These are phyloP conservation scores for Didymodactylos carnosus DNA, from an alignment of 2,888 invertebrate genomes.

Conservation along the genomic window DNA sequence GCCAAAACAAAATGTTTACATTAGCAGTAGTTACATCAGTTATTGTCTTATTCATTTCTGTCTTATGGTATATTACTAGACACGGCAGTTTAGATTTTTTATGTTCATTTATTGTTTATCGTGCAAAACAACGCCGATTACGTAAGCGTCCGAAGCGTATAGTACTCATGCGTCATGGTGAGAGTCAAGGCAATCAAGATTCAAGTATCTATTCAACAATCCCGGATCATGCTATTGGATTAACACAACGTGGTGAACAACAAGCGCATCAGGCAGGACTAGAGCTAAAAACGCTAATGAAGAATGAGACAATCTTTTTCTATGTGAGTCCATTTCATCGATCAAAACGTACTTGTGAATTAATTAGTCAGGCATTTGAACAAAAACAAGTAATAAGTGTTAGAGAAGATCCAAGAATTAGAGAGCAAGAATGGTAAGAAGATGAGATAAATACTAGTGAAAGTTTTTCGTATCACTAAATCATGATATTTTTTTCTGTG, in stretches of 20 bases:
- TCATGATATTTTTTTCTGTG: neutral
- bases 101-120: neutral
- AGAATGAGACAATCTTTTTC: neutral
- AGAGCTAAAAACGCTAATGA: neutral
- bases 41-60: neutral
- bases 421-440: neutral
- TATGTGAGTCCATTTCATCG: neutral
- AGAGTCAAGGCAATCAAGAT: neutral
- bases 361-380: neutral
- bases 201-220: neutral
- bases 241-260: neutral
- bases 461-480: neutral
- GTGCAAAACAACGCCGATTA: neutral
- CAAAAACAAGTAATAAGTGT: neutral
- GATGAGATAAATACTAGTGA: neutral
- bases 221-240: neutral
- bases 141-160: neutral
- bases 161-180: neutral
- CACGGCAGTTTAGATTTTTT: neutral
- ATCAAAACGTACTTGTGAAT: neutral
- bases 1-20: neutral
- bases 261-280: neutral
- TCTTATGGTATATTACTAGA: neutral
- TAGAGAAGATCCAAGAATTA: neutral
- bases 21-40: neutral